These are phyloP conservation scores for Suncus etruscus DNA, from an alignment of 2,113 vertebrate genomes.

Conservation along the genomic window DNA sequence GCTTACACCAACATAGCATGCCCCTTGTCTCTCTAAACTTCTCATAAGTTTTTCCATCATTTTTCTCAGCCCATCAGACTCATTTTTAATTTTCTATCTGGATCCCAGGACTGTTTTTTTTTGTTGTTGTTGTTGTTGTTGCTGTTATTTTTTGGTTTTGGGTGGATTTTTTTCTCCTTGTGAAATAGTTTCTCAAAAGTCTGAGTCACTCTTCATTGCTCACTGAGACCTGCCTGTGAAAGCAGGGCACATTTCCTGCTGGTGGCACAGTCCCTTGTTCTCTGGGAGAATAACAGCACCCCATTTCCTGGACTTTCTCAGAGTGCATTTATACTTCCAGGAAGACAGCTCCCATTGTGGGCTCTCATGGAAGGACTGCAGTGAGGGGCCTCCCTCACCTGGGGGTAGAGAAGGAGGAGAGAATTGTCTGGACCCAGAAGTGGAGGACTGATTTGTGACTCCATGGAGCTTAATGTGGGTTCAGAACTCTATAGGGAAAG, in stretches of 20 bases:
- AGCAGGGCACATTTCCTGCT: background rate
- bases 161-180: background rate
- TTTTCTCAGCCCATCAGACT: conserved; percentile 47
- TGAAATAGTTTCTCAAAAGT: conserved; percentile 44
- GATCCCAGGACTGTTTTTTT: background rate
- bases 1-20: background rate
- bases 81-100: conserved; percentile 50
- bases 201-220: conserved; percentile 59
- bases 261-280: background rate
- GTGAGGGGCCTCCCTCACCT: background rate
- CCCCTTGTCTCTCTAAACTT: background rate
- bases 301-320: background rate
- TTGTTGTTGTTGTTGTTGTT: background rate
- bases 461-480: background rate
- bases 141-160: background rate
- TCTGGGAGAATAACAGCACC: background rate
- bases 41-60: background rate
- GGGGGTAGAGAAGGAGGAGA: background rate
- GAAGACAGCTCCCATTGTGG: background rate
- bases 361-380: background rate
- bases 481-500: background rate
- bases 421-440: too few species aligned
- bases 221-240: background rate
- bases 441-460: background rate
- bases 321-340: background rate